Evolutionary conservation across 2,113 vertebrate species (phyloP).

Genomic region (Rhagologus leucostigma): DNA sequence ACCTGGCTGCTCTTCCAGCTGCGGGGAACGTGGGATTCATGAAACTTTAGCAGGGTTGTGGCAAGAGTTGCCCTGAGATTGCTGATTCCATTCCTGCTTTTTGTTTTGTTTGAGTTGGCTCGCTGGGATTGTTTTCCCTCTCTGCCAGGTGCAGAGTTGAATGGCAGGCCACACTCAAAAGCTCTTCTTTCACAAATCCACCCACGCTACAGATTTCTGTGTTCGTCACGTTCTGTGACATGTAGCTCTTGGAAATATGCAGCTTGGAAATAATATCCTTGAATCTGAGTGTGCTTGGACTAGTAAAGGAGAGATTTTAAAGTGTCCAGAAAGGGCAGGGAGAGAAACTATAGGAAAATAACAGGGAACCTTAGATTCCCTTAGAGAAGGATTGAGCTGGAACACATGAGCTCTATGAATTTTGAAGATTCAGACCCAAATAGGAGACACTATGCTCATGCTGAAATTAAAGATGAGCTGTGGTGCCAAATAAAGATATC

Average conservation of each 20-base stretch:
- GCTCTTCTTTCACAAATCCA: conserved; percentile 68
- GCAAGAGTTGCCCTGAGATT: conserved; percentile 62
- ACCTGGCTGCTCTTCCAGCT: conserved; percentile 42
- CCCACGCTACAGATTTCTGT: conserved; percentile 61
- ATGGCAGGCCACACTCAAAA: conserved; percentile 68
- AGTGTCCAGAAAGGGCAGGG: conserved; percentile 11
- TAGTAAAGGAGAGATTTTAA: conserved; percentile 32
- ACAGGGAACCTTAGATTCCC: conserved; percentile 26
- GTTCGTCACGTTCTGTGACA: conserved; percentile 64
- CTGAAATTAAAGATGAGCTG: background rate
- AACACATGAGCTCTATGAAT: background rate
- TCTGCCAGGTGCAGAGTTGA: conserved; percentile 71
- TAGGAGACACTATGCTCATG: background rate
- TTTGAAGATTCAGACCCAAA: background rate
- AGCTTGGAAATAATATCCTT: conserved; percentile 43
- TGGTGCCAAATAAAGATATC: background rate
- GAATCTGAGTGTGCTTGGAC: conserved; percentile 35
- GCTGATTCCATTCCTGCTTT: conserved; percentile 61
- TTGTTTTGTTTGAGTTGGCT: conserved; percentile 66
- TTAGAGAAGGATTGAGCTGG: background rate
- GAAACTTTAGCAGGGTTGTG: conserved; percentile 52
- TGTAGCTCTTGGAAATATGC: conserved; percentile 54
- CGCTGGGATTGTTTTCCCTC: conserved; percentile 50
- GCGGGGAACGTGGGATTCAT: background rate
- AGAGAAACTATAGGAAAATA: conserved; percentile 3